These are phyloP conservation scores for Ectemnius cavifrons DNA, from an alignment of 2,888 invertebrate genomes.

Conservation along the genomic window DNA sequence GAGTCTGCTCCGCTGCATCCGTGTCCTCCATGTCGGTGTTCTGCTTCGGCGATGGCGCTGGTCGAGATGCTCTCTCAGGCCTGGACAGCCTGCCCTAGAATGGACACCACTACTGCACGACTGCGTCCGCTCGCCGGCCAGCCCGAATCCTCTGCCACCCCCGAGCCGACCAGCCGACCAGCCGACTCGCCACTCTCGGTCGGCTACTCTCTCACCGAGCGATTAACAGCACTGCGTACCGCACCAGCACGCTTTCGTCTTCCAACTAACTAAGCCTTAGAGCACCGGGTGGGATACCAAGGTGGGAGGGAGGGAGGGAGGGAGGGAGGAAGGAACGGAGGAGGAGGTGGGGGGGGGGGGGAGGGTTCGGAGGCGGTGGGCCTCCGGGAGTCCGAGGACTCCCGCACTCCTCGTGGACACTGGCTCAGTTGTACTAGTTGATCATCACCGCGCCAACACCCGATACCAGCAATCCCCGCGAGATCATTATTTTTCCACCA, in stretches of 20 bases:
- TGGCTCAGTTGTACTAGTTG: constrained; percentile 33
- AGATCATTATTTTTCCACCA: constrained; percentile 37
- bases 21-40: constrained; percentile 57
- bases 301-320: too few relatives aligned
- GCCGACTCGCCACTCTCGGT: constrained; percentile 10
- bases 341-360: too few relatives aligned
- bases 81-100: constrained; percentile 38
- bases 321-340: too few relatives aligned
- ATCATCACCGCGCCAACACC: constrained; percentile 45
- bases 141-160: constrained; percentile 13
- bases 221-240: too few relatives aligned
- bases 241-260: too few relatives aligned
- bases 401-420: constrained; percentile 5
- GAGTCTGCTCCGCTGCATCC: constrained; percentile 52
- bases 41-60: constrained; percentile 53
- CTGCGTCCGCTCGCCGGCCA: constrained; percentile 13
- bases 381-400: not conserved
- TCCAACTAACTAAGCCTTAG: too few relatives aligned
- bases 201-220: not conserved
- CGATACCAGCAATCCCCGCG: constrained; percentile 27
- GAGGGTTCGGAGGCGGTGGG: not conserved
- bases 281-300: too few relatives aligned
- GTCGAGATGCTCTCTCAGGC: constrained; percentile 22
- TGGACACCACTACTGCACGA: constrained; percentile 45
- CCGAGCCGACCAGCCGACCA: constrained; percentile 11